Percentiles rank a stretch among this genome's conserved stretches.
Conservation (phyloP, 1,140 invertebrate species). For the Caenorhabditis brenneri region DNA sequence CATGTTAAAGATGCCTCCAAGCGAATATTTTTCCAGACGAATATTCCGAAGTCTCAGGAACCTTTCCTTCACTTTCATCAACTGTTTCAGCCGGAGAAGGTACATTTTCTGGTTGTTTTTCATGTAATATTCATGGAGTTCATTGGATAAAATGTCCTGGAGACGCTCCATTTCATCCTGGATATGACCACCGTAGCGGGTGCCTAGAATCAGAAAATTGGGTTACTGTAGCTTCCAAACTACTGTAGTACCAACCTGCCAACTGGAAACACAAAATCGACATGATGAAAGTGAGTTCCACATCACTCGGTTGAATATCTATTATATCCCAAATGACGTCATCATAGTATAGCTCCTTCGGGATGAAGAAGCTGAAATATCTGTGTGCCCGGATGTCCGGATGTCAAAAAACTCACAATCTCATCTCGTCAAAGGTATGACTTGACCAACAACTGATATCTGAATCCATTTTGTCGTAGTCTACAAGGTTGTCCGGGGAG, state of each 20-base stretch:
- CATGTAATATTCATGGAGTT: background rate
- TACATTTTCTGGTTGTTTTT: background rate
- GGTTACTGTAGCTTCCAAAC: background rate
- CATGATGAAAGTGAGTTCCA: background rate
- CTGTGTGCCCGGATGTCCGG: background rate
- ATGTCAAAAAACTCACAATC: background rate
- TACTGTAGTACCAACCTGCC: background rate
- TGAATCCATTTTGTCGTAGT: background rate
- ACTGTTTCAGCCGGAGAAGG: background rate
- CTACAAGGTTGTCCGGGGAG: background rate
- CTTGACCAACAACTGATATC: conserved; percentile 10
- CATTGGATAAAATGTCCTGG: background rate
- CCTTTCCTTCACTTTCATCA: background rate
- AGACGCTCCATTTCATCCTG: background rate
- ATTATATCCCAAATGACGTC: background rate
- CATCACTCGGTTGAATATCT: background rate
- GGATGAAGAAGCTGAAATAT: background rate
- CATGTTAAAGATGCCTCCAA: background rate
- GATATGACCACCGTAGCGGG: background rate
- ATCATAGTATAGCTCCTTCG: background rate
- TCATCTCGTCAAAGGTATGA: background rate
- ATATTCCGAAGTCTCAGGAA: background rate
- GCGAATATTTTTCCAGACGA: background rate
- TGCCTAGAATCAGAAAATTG: background rate
- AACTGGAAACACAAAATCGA: background rate